phyloP scores from a whole-genome alignment of 2,888 invertebrate species.

The Aporophyla lueneburgensis region DNA sequence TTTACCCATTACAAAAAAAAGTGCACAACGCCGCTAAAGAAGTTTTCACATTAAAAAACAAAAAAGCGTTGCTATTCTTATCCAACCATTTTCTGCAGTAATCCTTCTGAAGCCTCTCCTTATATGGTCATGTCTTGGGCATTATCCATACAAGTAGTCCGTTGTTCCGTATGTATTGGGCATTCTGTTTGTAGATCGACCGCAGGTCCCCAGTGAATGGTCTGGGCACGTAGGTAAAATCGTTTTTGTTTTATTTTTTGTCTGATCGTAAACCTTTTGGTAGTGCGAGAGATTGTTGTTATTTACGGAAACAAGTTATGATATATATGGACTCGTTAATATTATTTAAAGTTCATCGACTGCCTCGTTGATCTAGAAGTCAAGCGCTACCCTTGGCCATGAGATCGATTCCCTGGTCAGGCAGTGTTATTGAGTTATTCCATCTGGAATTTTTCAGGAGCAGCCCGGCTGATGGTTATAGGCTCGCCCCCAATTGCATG shows the following conservation, averaged over 20 bases:
- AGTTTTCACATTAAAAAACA: too few relatives aligned
- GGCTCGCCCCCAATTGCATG: neutral
- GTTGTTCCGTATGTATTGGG: slow-evolving; percentile 15
- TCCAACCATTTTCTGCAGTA: neutral
- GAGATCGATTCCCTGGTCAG: neutral
- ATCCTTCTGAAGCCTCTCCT: slow-evolving; percentile 2
- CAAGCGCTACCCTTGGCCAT: neutral
- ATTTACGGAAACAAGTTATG: neutral
- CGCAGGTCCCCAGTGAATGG: slow-evolving; percentile 8
- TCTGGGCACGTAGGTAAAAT: slow-evolving; percentile 9
- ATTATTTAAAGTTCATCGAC: neutral
- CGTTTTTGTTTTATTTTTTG: slow-evolving; percentile 21
- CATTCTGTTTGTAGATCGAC: slow-evolving; percentile 37
- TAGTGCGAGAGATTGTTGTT: neutral
- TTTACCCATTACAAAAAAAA: too few relatives aligned
- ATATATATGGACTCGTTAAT: neutral
- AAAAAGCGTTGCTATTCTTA: too few relatives aligned
- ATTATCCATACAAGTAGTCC: slow-evolving; percentile 6
- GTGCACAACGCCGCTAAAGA: too few relatives aligned
- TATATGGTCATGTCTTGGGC: neutral
- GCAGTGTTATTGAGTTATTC: neutral
- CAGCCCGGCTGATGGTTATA: neutral
- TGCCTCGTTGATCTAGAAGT: neutral
- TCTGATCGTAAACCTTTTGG: slow-evolving; percentile 1
- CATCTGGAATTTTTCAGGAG: neutral